Conservation (phyloP, 2,797 vertebrate genomes). For the Pelobates cultripes region DNA sequence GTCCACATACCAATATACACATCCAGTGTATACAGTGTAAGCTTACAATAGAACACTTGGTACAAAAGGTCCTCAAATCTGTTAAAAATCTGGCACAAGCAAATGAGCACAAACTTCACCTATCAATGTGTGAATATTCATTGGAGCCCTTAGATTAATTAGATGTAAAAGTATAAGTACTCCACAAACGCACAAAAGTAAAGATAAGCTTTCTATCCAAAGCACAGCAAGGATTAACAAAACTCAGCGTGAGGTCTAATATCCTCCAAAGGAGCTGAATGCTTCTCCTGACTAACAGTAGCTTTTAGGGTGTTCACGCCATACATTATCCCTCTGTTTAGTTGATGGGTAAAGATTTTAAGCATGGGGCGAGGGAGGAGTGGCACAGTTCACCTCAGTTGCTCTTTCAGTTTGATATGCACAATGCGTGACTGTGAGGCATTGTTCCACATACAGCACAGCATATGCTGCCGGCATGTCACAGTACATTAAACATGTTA, state of each 20-base stretch:
- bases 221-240: not conserved
- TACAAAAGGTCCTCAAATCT: too few relatives aligned
- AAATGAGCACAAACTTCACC: too few relatives aligned
- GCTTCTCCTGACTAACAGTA: not conserved
- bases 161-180: not conserved
- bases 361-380: not conserved
- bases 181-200: not conserved
- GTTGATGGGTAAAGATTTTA: not conserved
- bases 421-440: slow-evolving; percentile 32
- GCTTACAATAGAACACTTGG: too few relatives aligned
- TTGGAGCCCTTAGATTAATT: too few relatives aligned
- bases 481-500: slow-evolving; percentile 11
- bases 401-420: slow-evolving; percentile 46
- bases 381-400: slow-evolving; percentile 47
- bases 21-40: too few relatives aligned
- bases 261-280: not conserved
- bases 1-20: too few relatives aligned
- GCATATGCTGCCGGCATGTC: slow-evolving; percentile 41
- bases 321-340: not conserved
- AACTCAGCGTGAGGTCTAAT: slow-evolving; percentile 2
- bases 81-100: too few relatives aligned
- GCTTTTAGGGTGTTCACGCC: not conserved
- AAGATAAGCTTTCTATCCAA: not conserved
- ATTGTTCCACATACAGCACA: slow-evolving; percentile 32
- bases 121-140: too few relatives aligned